Evolutionary conservation across 2,888 invertebrate species (phyloP), one percentile per base, ranked within the genome.

Genomic region (Dynastes hyllus): DNA sequence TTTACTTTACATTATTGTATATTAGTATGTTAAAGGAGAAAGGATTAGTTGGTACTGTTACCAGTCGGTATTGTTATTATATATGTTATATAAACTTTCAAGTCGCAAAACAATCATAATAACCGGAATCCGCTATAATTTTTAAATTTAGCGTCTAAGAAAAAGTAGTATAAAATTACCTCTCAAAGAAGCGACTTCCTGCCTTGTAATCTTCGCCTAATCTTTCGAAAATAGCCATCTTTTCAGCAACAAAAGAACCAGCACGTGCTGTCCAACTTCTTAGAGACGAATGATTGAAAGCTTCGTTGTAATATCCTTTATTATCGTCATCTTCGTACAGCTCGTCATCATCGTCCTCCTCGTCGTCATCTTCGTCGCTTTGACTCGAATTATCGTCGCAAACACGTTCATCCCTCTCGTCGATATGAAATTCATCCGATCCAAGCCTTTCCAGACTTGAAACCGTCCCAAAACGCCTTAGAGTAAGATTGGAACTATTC

Each of bases 191-290:
- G 40, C 85, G 84, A 32, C 87, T 87, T 40, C 83, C 86, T 40
- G 82, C 83, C 78, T 86, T 84, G 66, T 88, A 88, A 80, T 91
- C 91, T 82, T 91, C 91, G 13, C 93, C 90, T 1, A 93, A 90
- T 82, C 92, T 92, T 85, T 94, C 94, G 81, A 94, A 91, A 79
- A 94, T 91, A 2, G 93, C 91, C 92, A 96, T 95, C 87, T 96
- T 96, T 84, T 95, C 95, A 3, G 94, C 94, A 4, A 96, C 95
- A 86, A 93, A 96, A 51, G 93, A 94, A 1, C 96, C 95, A 5
- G 96, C 95, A 80, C 94, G 91, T 6, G 94, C 93, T 0, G 96
- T 95, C 95, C 96, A 96, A 13, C 93, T 94, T 89, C 85, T 85
- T 29, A 88, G 83, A 51, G 83, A 85, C 4, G 87, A 85, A 79